Evolutionary conservation across 2,797 vertebrate genomes (phyloP), one percentile per base, ranked within the genome.

Genomic region (Lepilemur ruficaudatus): DNA sequence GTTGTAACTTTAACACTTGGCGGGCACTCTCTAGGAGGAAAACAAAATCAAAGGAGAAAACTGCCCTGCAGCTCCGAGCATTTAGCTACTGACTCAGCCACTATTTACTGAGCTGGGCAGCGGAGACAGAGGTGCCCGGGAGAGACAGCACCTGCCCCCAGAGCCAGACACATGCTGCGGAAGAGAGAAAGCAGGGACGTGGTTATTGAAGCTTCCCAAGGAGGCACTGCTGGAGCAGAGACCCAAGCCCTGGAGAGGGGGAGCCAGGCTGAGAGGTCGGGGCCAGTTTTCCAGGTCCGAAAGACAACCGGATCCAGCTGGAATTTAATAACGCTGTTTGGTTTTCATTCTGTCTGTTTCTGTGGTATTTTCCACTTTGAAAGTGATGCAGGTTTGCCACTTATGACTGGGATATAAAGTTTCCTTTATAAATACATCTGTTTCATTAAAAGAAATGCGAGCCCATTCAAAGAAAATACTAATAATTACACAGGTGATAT

Each of bases 401-500:
- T 94, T 89, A 67, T 85, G 90, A 80, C 61, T 79, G 57, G n/a
- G 70, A 83, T 85, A 30, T 32, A 67, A 94, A 83, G 35, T 86
- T 89, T 89, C 52, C 52, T 75, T 90, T 85, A 85, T 78, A 89
- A 87, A 92, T 14, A 41, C 46, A 32, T 80, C 46, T 86, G 28
- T 67, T 90, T 93, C 73, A 89, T 92, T 69, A 96, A 95, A 93
- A 97, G 72, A 94, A 92, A 90, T 73, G 84, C 48, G 72, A 95
- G 6, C 38, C 48, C 78, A 81, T 50, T 50, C 75, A 94, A 73
- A 93, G 93, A 92, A 85, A 88, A 69, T 81, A 75, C 32, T 73
- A 88, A 82, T 82, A 87, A 88, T 82, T 85, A 63, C 41, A 93
- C 41, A 85, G n/a, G 76, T 90, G 43, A 55, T 88, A 87, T 52